A percentile compares a stretch with the other conserved stretches of the same genome.
Conservation (phyloP, 2,888 invertebrate genomes). For the Latheticus oryzae region DNA sequence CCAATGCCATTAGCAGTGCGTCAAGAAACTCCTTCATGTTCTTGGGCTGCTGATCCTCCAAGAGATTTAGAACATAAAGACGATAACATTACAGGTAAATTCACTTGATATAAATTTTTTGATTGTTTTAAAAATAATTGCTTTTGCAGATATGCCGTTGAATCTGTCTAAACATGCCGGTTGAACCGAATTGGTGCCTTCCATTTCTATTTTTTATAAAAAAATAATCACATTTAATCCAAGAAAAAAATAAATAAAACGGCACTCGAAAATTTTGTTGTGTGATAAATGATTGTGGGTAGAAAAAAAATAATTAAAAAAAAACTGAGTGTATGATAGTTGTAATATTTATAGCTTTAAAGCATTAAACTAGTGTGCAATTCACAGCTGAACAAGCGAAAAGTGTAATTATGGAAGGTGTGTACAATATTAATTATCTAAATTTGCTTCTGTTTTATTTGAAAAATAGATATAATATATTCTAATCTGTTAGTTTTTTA, state of each 20-base stretch:
- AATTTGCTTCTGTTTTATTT: constrained; percentile 36
- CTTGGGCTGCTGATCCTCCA: constrained; percentile 68
- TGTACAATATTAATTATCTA: constrained; percentile 40
- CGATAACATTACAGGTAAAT: constrained; percentile 70
- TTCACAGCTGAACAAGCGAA: constrained; percentile 50
- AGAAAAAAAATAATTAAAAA: constrained; percentile 26
- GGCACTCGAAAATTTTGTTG: constrained; percentile 33
- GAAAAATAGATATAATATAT: constrained; percentile 25
- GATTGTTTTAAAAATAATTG: too few species aligned
- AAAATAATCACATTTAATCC: constrained; percentile 27
- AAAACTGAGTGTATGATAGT: constrained; percentile 23
- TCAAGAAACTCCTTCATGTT: constrained; percentile 67
- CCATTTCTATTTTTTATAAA: constrained; percentile 38
- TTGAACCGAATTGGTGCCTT: constrained; percentile 65
- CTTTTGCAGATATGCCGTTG: constrained; percentile 85
- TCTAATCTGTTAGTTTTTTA: constrained; percentile 32
- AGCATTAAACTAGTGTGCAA: constrained; percentile 48
- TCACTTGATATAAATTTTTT: too few species aligned
- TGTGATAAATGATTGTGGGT: constrained; percentile 34
- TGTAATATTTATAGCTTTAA: constrained; percentile 45
- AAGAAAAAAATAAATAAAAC: constrained; percentile 17
- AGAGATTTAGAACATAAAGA: constrained; percentile 68
- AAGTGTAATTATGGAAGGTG: constrained; percentile 47
- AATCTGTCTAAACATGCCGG: constrained; percentile 88
- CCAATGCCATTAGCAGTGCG: constrained; percentile 65